Percentiles rank a stretch among this genome's conserved stretches.
phyloP scores from a whole-genome alignment of 2,888 invertebrate genomes.

The Sipha maydis region DNA sequence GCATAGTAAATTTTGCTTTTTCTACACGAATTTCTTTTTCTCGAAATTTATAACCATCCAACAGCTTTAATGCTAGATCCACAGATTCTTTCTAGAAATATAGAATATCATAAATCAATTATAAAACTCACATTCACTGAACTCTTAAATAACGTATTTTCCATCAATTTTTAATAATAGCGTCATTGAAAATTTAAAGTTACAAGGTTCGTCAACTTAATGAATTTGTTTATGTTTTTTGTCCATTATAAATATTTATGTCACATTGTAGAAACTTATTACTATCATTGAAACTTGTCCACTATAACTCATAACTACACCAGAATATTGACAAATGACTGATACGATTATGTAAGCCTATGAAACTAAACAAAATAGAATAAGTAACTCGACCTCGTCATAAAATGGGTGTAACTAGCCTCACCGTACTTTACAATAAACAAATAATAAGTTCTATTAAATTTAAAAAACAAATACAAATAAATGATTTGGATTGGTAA shows the following conservation, averaged over 20 bases:
- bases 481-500: no score
- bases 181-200: conserved; percentile 22
- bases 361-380: not conserved
- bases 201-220: not conserved
- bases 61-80: conserved; percentile 86
- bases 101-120: conserved; percentile 57
- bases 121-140: not conserved
- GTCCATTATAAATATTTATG: not conserved
- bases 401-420: not conserved
- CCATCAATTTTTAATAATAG: not conserved
- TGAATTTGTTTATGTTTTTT: not conserved
- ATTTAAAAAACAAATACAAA: not conserved
- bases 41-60: conserved; percentile 87
- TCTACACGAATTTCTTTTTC: conserved; percentile 88
- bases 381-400: not conserved
- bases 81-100: conserved; percentile 85
- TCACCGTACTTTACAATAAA: not conserved
- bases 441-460: not conserved
- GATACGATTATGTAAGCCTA: not conserved
- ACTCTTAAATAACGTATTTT: not conserved
- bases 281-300: not conserved
- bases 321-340: conserved; percentile 9
- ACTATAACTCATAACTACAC: conserved; percentile 13
- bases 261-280: not conserved
- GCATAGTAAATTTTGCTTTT: conserved; percentile 92